Evolutionary conservation across 2,113 vertebrate genomes (phyloP), one percentile per base, ranked within the genome.

Genomic region (Sturnus vulgaris): DNA sequence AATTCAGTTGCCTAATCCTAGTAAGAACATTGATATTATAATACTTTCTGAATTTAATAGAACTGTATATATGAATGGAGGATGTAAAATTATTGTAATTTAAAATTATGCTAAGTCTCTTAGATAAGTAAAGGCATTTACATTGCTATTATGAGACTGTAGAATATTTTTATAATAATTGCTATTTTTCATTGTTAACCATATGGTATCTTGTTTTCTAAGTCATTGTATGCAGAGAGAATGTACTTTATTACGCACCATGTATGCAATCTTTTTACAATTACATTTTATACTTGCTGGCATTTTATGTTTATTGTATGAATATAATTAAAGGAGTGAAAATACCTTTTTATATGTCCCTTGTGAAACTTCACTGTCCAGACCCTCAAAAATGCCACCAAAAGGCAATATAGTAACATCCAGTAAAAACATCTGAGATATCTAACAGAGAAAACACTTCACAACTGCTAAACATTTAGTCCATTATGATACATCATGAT

Each of bases 161-260:
- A 97, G 92, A 96, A 86, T 98, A 97, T 97, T 97, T 97, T 98
- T 97, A 63, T 97, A 98, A 98, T 97, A 95, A 97, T 97, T 97
- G 70, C 86, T 97, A 96, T 97, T 97, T 98, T 98, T 98, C 95
- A 97, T 85, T 97, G 94, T 97, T 97, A 97, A 97, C 91, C 96
- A 7, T 88, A 96, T 73, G 93, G 68, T 95, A 91, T 96, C 95
- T 97, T 97, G 95, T 98, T 98, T 98, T 98, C 95, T 93, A 97
- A 95, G 95, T 94, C 96, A 97, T 93, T 91, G 69, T 96, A 93
- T 79, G 95, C 82, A 93, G 85, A 94, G 72, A 94, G 80, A 94
- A 87, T 94, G 44, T 97, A 95, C 66, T 94, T 96, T 96, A 96
- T 94, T 92, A 91, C 1, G 2, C 63, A 87, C 37, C 88, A 80